Evolutionary conservation across 2,888 invertebrate species (phyloP).

Genomic region (Hemistola chrysoprasaria): DNA sequence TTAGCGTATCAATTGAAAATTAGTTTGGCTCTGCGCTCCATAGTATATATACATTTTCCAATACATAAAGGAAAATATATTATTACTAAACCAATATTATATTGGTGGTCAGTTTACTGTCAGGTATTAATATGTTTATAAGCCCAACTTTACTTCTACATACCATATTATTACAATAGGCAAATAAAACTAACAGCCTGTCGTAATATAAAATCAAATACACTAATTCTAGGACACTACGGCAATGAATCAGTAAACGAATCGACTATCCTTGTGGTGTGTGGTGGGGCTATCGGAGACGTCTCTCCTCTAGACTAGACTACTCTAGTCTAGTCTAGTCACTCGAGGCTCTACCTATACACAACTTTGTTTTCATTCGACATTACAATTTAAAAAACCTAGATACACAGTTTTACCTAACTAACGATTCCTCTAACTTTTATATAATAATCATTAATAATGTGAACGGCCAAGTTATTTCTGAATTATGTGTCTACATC

Average conservation of each 20-base stretch:
- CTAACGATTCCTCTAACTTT: constrained; percentile 49
- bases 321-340: no score
- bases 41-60: constrained; percentile 5
- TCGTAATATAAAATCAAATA: constrained; percentile 10
- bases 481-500: constrained; percentile 30
- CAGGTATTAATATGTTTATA: constrained; percentile 15
- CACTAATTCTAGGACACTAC: constrained; percentile 20
- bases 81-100: constrained; percentile 7
- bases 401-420: constrained; percentile 58
- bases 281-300: neutral
- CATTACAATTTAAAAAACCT: constrained; percentile 39
- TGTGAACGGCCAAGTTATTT: constrained; percentile 33
- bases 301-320: no score
- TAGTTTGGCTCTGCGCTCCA: no score
- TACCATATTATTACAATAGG: constrained; percentile 6
- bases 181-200: constrained; percentile 16
- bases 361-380: constrained; percentile 5
- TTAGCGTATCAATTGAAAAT: neutral
- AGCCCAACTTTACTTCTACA: constrained; percentile 13
- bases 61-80: constrained; percentile 8
- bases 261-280: constrained; percentile 8
- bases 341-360: no score
- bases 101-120: constrained; percentile 9
- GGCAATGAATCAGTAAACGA: neutral
- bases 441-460: constrained; percentile 29